Base-by-base conservation (phyloP, 2,113 vertebrate species). In the Rhodinocichla rosea region DNA sequence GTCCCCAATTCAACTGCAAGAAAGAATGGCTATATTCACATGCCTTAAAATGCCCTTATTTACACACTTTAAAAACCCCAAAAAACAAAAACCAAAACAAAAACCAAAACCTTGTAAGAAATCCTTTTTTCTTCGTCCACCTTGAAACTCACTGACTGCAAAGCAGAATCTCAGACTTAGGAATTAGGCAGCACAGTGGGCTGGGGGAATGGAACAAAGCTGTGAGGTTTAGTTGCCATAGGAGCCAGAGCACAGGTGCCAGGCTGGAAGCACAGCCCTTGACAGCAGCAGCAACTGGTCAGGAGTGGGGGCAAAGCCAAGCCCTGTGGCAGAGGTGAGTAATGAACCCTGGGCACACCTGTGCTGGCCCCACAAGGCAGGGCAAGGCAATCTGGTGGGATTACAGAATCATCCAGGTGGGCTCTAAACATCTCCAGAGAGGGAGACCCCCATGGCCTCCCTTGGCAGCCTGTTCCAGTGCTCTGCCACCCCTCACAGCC, bases 261-360 rank as follows among this genome's bases (percentile, higher is more conserved):
- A 55, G 39, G 33, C 68, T 83, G 47, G 40, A 45, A 62, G 27
- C 0, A 1, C 32, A 26, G n/a, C 47, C 37, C 59, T 37, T 12
- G 15, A 15, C 24, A 44, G 56, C 56, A 42, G 45, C 56, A 44
- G 45, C 32, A 44, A 26, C 9, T 42, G 56, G 23, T n/a, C 22
- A 30, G 40, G 15, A 65, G 37, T 18, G 33, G 30, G 30, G 28
- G 40, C 16, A 27, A 40, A 70, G n/a, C 7, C 44, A 39, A 52
- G 12, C 0, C 2, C 35, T 27, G 52, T 0, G 1, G 49, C 37
- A 63, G 27, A 63, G 37, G 39, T 12, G 24, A 74, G 49, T 2
- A 0, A 33, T 45, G 11, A 37, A 57, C 4, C n/a, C 22, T 11
- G 30, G 49, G 50, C 21, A 57, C 1, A 3, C 22, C 30, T 2